These are phyloP conservation scores for Teleiodes luculella DNA, from an alignment of 2,888 invertebrate species.

Conservation along the genomic window DNA sequence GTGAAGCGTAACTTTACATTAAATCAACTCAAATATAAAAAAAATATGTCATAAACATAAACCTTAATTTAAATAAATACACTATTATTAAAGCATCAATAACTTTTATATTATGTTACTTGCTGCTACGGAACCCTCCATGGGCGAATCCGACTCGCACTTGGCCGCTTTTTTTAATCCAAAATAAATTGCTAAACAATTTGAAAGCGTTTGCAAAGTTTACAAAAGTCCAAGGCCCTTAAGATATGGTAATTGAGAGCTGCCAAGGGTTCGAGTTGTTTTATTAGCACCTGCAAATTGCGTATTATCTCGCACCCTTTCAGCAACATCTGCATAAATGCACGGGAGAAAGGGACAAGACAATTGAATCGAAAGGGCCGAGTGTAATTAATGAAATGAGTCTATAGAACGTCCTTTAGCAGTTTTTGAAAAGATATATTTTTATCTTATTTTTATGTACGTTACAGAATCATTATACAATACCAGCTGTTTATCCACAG, in stretches of 20 bases:
- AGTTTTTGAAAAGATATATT: neutral
- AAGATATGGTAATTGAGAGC: constrained; percentile 4
- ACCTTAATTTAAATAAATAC: too few species aligned
- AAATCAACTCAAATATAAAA: too few species aligned
- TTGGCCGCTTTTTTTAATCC: neutral
- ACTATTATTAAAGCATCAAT: too few species aligned
- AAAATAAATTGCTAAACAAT: neutral
- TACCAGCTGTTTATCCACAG: too few species aligned
- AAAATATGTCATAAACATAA: too few species aligned
- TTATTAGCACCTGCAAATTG: constrained; percentile 5
- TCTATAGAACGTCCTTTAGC: neutral
- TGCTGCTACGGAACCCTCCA: too few species aligned
- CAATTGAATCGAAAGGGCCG: neutral
- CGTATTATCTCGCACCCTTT: neutral
- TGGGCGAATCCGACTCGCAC: too few species aligned
- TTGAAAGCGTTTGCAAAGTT: constrained; percentile 2
- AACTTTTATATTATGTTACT: too few species aligned
- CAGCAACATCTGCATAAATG: neutral
- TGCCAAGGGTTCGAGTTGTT: constrained; percentile 1
- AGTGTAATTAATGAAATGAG: neutral
- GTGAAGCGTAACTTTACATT: too few species aligned
- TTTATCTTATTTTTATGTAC: neutral
- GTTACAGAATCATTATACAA: too few species aligned
- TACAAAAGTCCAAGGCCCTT: constrained; percentile 5
- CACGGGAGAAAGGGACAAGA: neutral